Evolutionary conservation across 1,140 invertebrate genomes (phyloP).

Genomic region (Diploscapter pachys): DNA sequence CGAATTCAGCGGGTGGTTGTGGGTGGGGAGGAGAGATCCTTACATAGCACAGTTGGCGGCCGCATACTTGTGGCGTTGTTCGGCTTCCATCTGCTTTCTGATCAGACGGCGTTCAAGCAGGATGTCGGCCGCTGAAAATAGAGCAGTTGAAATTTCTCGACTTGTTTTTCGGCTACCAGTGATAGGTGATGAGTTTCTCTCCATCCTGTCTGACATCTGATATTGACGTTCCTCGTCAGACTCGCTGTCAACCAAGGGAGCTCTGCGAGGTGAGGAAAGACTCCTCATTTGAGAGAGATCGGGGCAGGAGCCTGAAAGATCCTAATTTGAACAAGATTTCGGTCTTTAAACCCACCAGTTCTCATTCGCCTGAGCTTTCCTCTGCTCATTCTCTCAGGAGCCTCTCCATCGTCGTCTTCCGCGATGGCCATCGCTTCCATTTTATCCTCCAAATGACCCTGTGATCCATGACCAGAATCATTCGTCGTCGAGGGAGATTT

Average conservation of each 20-base stretch:
- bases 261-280: neutral
- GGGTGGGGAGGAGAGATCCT: too few species aligned
- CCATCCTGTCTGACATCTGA: neutral
- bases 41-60: neutral
- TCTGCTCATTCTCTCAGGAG: too few species aligned
- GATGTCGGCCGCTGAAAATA: slow-evolving; percentile 33
- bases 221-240: slow-evolving; percentile 14
- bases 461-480: slow-evolving; percentile 30
- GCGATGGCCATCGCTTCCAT: slow-evolving; percentile 28
- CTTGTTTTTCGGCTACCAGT: slow-evolving; percentile 2
- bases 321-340: neutral
- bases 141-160: neutral
- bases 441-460: slow-evolving; percentile 34
- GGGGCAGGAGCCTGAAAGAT: slow-evolving; percentile 25
- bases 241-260: slow-evolving; percentile 16
- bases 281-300: slow-evolving; percentile 12
- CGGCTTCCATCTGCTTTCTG: slow-evolving; percentile 20
- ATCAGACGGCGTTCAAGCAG: slow-evolving; percentile 23
- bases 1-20: too few species aligned
- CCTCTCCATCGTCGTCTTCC: slow-evolving; percentile 17
- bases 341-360: slow-evolving; percentile 1
- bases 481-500: slow-evolving; percentile 36
- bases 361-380: slow-evolving; percentile 8
- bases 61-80: neutral
- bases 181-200: slow-evolving; percentile 26